Base-by-base conservation (phyloP, 1,140 invertebrate species). In the Drosophila arizonae region DNA sequence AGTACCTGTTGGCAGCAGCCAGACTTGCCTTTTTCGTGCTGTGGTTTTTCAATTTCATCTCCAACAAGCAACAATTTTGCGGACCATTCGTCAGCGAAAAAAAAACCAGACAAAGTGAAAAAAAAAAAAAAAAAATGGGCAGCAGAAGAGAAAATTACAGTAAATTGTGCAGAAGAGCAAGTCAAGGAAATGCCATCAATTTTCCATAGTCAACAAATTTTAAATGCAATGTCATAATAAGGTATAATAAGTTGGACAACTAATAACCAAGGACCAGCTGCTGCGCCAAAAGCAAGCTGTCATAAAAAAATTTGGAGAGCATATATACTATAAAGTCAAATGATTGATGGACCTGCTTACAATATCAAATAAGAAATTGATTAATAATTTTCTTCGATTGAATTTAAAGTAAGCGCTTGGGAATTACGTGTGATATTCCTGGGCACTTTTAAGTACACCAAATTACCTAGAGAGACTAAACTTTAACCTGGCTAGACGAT, bases 211-310 rank as follows among this genome's bases (percentile, higher is more conserved):
- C 71, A 69, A 72, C 69, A 76, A 55, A 87, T 57, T 73, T 82
- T 81, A 69, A 73, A 58, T 79, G 79, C 72, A 46, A 82, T 76
- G 76, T 86, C 72, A 87, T 87, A 87, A 86, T 79, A 76, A 82
- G 82, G 81, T 77, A 69, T 81, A 79, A 82, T 73, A 78, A 78
- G 55, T 76, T 76, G 48, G 46, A 58, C 55, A 30, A 62, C 33
- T 63, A 67, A 43, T 33, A 72, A 60, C 46, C 46, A 57, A 33
- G 52, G 54, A 15, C 41, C 10, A 48, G 52, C 72, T 77, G 71
- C 24, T 46, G 28, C 4, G 8, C 21, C 2, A 48, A 55, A 48
- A 28, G 13, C 15, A 54, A 17, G 2, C 48, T 61, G 66, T 68
- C 56, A 45, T 61, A 68, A 24, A 52, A 45, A 41, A 24, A 55